phyloP scores from a whole-genome alignment of 2,113 vertebrate genomes.

The Zosterops lateralis region DNA sequence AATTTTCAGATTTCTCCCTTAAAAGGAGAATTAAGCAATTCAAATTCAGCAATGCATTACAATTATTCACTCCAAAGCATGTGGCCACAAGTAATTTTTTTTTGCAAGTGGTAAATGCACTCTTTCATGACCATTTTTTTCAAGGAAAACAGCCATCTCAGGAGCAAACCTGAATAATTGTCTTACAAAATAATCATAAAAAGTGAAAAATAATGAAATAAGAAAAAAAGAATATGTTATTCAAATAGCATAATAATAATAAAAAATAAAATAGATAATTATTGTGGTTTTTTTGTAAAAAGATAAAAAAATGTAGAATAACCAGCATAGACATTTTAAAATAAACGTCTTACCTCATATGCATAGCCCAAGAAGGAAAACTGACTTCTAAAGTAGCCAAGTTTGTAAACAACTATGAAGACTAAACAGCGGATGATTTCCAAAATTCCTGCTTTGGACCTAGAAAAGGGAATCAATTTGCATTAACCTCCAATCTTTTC shows the following conservation, averaged over 20 bases:
- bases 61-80: neutral
- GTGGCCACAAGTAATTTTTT: neutral
- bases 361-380: constrained; percentile 51
- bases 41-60: neutral
- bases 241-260: neutral
- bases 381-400: constrained; percentile 62
- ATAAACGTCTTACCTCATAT: constrained; percentile 79
- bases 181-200: neutral
- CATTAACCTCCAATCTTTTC: neutral
- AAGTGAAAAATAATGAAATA: neutral
- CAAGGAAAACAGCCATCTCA: neutral
- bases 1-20: neutral
- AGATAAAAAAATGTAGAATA: neutral
- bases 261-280: neutral
- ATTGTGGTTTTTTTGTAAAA: neutral
- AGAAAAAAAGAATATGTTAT: neutral
- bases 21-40: neutral
- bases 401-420: constrained; percentile 68
- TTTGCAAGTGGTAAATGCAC: neutral
- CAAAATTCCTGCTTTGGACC: constrained; percentile 71
- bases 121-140: neutral
- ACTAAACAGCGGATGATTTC: constrained; percentile 80
- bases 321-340: neutral
- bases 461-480: constrained; percentile 48
- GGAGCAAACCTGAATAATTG: neutral